Evolutionary conservation across 2,113 vertebrate genomes (phyloP), one percentile per base, ranked within the genome.

Genomic region (Dipodomys merriami): DNA sequence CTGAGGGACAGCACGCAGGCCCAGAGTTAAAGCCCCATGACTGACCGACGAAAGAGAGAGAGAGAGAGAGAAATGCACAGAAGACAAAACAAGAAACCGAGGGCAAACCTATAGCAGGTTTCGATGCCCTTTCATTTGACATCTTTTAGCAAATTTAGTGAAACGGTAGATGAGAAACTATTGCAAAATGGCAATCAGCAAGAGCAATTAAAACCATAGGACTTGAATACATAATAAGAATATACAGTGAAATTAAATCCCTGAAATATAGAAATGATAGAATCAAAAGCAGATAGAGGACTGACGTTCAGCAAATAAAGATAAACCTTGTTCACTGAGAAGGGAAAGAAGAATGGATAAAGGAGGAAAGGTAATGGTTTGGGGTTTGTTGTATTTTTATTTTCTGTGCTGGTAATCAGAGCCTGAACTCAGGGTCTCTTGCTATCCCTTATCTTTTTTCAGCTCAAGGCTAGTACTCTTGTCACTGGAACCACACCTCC

Each of bases 81-180:
- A 60, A 88, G 29, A 88, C 19, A 81, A 29, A 74, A 57, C 16
- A 77, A 19, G 33, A 83, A 67, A 23, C 71, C 25, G 30, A 85
- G 30, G 46, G 46, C 18, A 68, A 44, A 16, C 53, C 19, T 30
- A 2, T 81, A 33, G 80, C 78, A 49, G 29, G 73, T 92, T 74
- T 90, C 19, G 84, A 57, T 65, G 11, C 29, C 62, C 82, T 92
- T 68, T 11, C 46, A 83, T 79, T 93, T 87, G 80, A 20, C 88
- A 72, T 57, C 57, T 92, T 86, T 49, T 64, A 68, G 82, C 78
- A 87, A 74, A 35, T 79, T 91, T 53, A 78, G 33, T 77, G 1
- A 0, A 73, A 1, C 83, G 18, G 12, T 77, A 77, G 9, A 68
- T 90, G 11, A 73, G 68, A 94, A 92, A 76, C 68, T 35, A 76